phyloP scores from a whole-genome alignment of 2,888 invertebrate species.

The Folsomia candida region DNA sequence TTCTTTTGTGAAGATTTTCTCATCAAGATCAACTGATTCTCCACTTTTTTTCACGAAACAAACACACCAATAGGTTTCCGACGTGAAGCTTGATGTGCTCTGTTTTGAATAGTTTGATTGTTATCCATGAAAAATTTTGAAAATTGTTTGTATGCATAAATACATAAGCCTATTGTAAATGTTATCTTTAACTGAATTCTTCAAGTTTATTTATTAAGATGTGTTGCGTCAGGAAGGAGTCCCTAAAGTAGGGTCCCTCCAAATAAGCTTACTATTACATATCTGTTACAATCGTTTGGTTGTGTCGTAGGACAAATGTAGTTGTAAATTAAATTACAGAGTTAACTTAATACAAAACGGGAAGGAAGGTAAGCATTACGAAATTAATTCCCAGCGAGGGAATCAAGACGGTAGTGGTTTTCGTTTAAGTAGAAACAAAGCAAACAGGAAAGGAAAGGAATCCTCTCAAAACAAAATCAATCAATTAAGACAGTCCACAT shows the following conservation, averaged over 20 bases:
- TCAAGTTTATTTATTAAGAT: too few species aligned
- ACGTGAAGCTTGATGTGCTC: too few species aligned
- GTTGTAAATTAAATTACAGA: background rate
- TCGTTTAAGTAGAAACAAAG: slow-evolving; percentile 20
- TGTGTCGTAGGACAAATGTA: background rate
- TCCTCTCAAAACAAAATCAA: slow-evolving; percentile 30
- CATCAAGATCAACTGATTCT: slow-evolving; percentile 42
- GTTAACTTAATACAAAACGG: background rate
- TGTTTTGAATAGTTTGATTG: too few species aligned
- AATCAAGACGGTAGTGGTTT: slow-evolving; percentile 14
- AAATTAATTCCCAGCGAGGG: slow-evolving; percentile 6
- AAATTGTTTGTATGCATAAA: too few species aligned
- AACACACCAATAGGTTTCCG: too few species aligned
- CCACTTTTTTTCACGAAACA: slow-evolving; percentile 6
- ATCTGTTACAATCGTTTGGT: too few species aligned
- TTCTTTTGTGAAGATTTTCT: slow-evolving; percentile 40
- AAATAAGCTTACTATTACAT: too few species aligned
- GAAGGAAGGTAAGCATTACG: background rate
- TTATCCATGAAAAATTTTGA: too few species aligned
- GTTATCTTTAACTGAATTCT: too few species aligned
- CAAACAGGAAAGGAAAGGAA: slow-evolving; percentile 21
- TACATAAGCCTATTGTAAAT: too few species aligned
- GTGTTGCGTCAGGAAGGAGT: too few species aligned
- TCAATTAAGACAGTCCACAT: slow-evolving; percentile 31
- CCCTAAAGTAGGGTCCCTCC: too few species aligned